Evolutionary conservation across 1,140 invertebrate genomes (phyloP).

Genomic region (Drosophila triauraria): DNA sequence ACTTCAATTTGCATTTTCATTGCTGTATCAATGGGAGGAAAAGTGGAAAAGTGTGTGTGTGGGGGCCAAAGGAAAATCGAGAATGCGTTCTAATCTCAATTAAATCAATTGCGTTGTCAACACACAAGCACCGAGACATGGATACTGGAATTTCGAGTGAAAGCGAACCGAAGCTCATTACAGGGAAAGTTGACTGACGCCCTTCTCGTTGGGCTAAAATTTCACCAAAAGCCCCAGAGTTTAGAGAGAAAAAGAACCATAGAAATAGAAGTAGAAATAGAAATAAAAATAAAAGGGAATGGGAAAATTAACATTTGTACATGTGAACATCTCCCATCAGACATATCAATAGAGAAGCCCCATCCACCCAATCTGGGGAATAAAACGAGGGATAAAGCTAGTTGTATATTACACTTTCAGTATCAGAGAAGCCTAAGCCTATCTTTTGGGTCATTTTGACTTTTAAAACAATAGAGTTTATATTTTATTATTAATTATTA

Average conservation of each 20-base stretch:
- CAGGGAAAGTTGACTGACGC: not conserved
- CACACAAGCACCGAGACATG: constrained; percentile 3
- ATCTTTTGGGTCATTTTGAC: too few species aligned
- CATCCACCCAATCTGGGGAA: not conserved
- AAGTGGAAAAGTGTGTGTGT: not conserved
- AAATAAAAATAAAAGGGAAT: not conserved
- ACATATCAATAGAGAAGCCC: constrained; percentile 29
- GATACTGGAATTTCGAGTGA: constrained; percentile 1
- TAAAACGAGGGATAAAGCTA: constrained; percentile 6
- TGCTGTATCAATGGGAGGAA: constrained; percentile 35
- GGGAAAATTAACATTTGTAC: constrained; percentile 32
- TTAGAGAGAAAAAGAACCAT: not conserved
- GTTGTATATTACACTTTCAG: constrained; percentile 17
- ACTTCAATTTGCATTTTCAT: constrained; percentile 60
- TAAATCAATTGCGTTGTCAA: constrained; percentile 49
- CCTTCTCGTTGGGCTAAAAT: not conserved
- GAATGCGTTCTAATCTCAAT: constrained; percentile 46
- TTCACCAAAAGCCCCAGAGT: constrained; percentile 16
- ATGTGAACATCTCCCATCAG: constrained; percentile 36
- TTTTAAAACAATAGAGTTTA: too few species aligned
- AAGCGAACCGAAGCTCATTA: constrained; percentile 25
- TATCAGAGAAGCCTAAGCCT: too few species aligned
- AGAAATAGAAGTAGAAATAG: not conserved
- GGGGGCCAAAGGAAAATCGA: constrained; percentile 3
- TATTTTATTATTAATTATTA: not conserved